Conservation (phyloP, 92 coral and sea anemone genomes). For the Hydrozoanthus gracilis region DNA sequence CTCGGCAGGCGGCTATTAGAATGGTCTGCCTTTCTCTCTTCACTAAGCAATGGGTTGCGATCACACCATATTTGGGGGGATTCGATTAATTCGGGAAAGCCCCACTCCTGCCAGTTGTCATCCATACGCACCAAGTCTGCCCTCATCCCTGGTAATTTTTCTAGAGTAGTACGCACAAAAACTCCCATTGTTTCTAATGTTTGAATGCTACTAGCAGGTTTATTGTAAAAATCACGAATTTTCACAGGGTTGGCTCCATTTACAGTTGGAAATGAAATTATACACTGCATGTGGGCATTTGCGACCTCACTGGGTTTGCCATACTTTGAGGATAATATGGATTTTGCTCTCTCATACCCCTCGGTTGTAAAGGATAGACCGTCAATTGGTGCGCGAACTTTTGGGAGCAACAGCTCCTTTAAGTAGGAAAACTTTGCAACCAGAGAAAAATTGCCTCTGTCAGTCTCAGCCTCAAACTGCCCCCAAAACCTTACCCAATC, state of each 20-base stretch:
- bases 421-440: slow-evolving; percentile 55
- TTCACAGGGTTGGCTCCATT: slow-evolving; percentile 58
- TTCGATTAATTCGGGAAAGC: neutral
- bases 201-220: slow-evolving; percentile 54
- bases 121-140: neutral
- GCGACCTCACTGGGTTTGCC: slow-evolving; percentile 65
- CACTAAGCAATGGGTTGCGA: neutral
- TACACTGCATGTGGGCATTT: slow-evolving; percentile 60
- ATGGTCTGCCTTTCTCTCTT: neutral
- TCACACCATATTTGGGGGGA: neutral
- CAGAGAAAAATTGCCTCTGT: slow-evolving; percentile 35
- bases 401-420: slow-evolving; percentile 51
- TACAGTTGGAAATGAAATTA: slow-evolving; percentile 48
- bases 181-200: slow-evolving; percentile 62
- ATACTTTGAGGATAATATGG: slow-evolving; percentile 55
- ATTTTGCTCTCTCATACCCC: slow-evolving; percentile 60
- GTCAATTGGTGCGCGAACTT: slow-evolving; percentile 47
- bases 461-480: slow-evolving; percentile 56
- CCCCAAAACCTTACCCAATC: slow-evolving; percentile 63
- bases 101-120: neutral
- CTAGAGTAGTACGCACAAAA: slow-evolving; percentile 1
- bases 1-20: neutral
- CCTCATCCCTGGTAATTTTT: slow-evolving; percentile 2
- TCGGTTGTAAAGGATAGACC: slow-evolving; percentile 56
- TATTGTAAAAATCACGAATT: slow-evolving; percentile 51